Percentiles rank a stretch among this genome's conserved stretches.
phyloP scores from a whole-genome alignment of 2,113 vertebrate species.

The Brienomyrus longianalis region DNA sequence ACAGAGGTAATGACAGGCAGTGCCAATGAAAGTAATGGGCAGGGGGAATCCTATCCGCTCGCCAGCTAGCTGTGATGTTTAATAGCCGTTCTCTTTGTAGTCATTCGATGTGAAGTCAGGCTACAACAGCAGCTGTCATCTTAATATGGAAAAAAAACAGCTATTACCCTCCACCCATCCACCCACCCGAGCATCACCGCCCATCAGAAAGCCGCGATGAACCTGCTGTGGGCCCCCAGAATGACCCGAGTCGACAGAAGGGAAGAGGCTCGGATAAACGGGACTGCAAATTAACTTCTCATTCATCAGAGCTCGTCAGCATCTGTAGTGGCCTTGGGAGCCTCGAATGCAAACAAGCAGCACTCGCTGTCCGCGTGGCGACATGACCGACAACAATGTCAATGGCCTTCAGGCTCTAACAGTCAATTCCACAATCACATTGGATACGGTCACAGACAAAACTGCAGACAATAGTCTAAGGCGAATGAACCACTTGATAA shows the following conservation, averaged over 20 bases:
- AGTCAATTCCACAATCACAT: neutral
- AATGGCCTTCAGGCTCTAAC: neutral
- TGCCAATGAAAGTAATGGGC: neutral
- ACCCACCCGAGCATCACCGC: neutral
- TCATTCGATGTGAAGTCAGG: slow-evolving; percentile 17
- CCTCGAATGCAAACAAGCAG: slow-evolving; percentile 14
- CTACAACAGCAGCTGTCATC: slow-evolving; percentile 27
- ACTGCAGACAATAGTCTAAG: neutral
- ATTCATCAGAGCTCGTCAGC: slow-evolving; percentile 52
- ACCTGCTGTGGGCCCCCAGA: slow-evolving; percentile 3
- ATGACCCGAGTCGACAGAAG: slow-evolving; percentile 19
- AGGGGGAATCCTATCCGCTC: neutral
- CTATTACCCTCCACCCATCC: slow-evolving; percentile 28
- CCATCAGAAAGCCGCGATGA: slow-evolving; percentile 5
- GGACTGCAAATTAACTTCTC: slow-evolving; percentile 39
- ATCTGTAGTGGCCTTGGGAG: slow-evolving; percentile 31
- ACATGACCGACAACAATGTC: neutral
- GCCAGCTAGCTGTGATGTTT: slow-evolving; percentile 20
- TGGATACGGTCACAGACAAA: neutral
- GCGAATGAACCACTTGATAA: neutral
- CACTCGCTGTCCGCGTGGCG: neutral
- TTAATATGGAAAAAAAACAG: slow-evolving; percentile 38
- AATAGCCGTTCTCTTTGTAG: slow-evolving; percentile 20
- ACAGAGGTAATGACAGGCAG: neutral
- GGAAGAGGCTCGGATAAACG: slow-evolving; percentile 34